Base-by-base conservation (phyloP, 2,113 vertebrate genomes). In the Dipodomys ordii region DNA sequence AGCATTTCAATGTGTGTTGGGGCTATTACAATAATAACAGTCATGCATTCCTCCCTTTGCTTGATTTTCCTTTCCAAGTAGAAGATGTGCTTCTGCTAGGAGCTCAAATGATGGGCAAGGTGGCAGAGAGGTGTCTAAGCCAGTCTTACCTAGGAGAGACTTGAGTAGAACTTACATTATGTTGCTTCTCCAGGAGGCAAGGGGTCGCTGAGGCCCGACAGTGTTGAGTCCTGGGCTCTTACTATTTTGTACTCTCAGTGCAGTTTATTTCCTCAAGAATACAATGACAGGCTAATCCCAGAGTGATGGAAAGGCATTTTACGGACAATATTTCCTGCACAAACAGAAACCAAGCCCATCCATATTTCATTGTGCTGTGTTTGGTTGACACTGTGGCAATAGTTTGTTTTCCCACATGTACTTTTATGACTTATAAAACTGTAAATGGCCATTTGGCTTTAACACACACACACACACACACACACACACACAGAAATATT, bases 271-370 rank as follows among this genome's bases (percentile, higher is more conserved):
- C 76, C 49, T 90, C 7, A 53, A 94, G 65, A 86, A 72, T 81
- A 88, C 85, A 92, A 89, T 86, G 35, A 27, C 53, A 57, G 22
- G 15, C 71, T 62, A 71, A 32, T 83, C 64, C 60, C 60, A 90
- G 62, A 72, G 22, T 94, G 77, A 93, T 81, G 91, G 79, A 92
- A 92, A 89, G 30, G 68, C 9, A 39, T 93, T 92, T 83, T 69
- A 22, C 77, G 80, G 83, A 79, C 79, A 93, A 80, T 79, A 67
- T 18, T 68, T 25, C 71, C 15, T 62, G 1, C 32, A 49, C 15
- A 19, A 9, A 71, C 77, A 96, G 53, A 65, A 76, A 80, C 78
- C 27, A 76, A 92, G 23, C 2, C 60, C 32, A 28, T 28, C 60
- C 32, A 28, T 28, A 72, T 18, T 67, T 85, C 86, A 8, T 22